Conservation (phyloP, 1,140 invertebrate genomes). For the Drosophila truncata region DNA sequence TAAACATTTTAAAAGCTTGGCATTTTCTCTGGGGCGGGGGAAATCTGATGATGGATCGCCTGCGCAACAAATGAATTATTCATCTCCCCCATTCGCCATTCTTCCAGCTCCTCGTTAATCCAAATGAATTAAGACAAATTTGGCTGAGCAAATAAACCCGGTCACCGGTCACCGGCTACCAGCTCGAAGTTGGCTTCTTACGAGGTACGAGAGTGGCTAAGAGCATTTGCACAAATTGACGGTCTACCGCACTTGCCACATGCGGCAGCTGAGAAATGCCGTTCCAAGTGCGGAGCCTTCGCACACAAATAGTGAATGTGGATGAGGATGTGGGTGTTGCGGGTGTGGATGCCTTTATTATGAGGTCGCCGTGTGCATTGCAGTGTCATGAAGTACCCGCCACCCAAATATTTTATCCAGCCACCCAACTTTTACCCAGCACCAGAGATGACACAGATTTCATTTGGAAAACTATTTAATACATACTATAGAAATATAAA, state of each 20-base stretch:
- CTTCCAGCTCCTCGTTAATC: constrained; percentile 46
- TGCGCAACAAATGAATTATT: constrained; percentile 25
- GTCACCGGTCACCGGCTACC: not conserved
- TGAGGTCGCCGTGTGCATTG: constrained; percentile 55
- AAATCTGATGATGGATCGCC: constrained; percentile 23
- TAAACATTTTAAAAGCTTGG: constrained; percentile 76
- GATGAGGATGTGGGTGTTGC: not conserved
- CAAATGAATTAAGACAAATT: constrained; percentile 70
- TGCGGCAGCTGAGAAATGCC: constrained; percentile 69
- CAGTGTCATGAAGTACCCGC: constrained; percentile 43
- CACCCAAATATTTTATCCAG: not conserved
- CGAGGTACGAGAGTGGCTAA: constrained; percentile 48
- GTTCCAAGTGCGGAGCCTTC: constrained; percentile 14
- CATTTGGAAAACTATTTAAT: not conserved
- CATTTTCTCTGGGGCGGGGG: constrained; percentile 28
- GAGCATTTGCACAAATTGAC: constrained; percentile 79
- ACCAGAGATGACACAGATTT: constrained; percentile 1
- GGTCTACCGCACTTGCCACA: constrained; percentile 78
- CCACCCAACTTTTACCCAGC: not conserved
- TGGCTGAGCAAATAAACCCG: constrained; percentile 61
- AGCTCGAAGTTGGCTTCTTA: constrained; percentile 31
- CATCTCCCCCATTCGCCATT: constrained; percentile 2
- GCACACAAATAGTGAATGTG: constrained; percentile 21
- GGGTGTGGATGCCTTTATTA: constrained; percentile 59
- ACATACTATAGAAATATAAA: not conserved